Percentiles rank a stretch among this genome's conserved stretches.
Conservation (phyloP, 2,888 invertebrate genomes). For the Agonopterix subpropinquella region DNA sequence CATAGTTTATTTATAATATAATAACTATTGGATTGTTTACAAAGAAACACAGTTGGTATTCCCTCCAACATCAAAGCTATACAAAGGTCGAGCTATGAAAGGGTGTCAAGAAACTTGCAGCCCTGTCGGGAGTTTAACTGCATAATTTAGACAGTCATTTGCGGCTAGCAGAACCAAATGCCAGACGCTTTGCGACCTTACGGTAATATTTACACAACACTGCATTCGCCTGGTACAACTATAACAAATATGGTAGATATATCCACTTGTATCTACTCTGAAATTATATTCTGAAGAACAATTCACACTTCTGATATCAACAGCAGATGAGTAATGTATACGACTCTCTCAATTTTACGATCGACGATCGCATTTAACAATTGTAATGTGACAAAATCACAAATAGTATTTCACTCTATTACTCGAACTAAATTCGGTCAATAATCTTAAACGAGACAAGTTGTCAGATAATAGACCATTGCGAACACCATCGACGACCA, state of each 20-base stretch:
- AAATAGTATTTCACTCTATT: too few relatives aligned
- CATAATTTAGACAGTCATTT: conserved; percentile 61
- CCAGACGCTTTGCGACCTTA: conserved; percentile 34
- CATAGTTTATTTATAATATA: too few relatives aligned
- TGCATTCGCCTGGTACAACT: neutral
- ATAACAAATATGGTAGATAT: neutral
- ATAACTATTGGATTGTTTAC: too few relatives aligned
- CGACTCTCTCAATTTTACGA: too few relatives aligned
- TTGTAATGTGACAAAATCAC: too few relatives aligned
- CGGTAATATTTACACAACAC: conserved; percentile 21
- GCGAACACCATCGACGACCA: conserved; percentile 20
- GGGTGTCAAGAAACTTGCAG: conserved; percentile 32
- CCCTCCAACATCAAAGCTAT: neutral
- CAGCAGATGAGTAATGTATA: too few relatives aligned
- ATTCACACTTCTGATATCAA: too few relatives aligned
- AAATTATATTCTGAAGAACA: too few relatives aligned
- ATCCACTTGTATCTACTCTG: too few relatives aligned
- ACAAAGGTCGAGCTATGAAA: conserved; percentile 29
- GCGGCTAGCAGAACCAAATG: conserved; percentile 46
- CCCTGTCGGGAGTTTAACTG: conserved; percentile 43
- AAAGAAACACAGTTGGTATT: neutral
- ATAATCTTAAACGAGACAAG: conserved; percentile 11
- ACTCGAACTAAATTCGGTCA: too few relatives aligned
- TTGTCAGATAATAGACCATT: conserved; percentile 11
- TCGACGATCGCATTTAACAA: too few relatives aligned